These are phyloP conservation scores for Leptinotarsa haldemani DNA, from an alignment of 2,888 invertebrate genomes.

Conservation along the genomic window DNA sequence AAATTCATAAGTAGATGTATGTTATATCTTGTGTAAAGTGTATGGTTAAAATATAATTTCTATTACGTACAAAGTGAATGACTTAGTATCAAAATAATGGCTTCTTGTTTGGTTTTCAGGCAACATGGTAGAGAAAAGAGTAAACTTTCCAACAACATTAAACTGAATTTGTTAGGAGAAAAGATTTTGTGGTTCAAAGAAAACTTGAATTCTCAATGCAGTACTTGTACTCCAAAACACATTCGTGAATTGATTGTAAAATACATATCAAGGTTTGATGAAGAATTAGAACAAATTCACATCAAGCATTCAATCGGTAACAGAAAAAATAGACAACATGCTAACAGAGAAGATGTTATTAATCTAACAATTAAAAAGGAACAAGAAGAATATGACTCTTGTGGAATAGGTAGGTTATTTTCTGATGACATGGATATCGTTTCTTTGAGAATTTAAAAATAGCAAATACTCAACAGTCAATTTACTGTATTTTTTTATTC, in stretches of 20 bases:
- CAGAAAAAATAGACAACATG: conserved; percentile 81
- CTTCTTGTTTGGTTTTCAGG: conserved; percentile 58
- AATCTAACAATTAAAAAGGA: conserved; percentile 82
- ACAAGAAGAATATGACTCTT: conserved; percentile 77
- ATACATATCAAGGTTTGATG: conserved; percentile 56
- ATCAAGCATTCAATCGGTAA: conserved; percentile 83
- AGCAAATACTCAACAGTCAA: too few relatives aligned
- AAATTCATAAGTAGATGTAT: too few relatives aligned
- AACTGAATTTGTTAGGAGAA: conserved; percentile 80
- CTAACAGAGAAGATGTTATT: conserved; percentile 82
- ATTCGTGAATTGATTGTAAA: conserved; percentile 67
- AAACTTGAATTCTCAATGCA: conserved; percentile 69
- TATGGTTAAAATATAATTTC: too few relatives aligned
- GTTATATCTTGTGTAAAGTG: too few relatives aligned
- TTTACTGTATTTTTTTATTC: too few relatives aligned
- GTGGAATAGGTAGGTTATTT: conserved; percentile 71
- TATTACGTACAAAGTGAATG: too few relatives aligned
- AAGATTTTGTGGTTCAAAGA: conserved; percentile 84
- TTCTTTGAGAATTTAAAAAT: too few relatives aligned
- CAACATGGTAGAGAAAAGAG: conserved; percentile 71
- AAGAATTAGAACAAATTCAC: conserved; percentile 65
- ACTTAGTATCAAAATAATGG: background rate
- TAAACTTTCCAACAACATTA: conserved; percentile 76
- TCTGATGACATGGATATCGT: too few relatives aligned
- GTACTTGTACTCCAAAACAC: conserved; percentile 72